Evolutionary conservation across 1,140 invertebrate genomes (phyloP).

Genomic region (Muscidifurax raptorellus): DNA sequence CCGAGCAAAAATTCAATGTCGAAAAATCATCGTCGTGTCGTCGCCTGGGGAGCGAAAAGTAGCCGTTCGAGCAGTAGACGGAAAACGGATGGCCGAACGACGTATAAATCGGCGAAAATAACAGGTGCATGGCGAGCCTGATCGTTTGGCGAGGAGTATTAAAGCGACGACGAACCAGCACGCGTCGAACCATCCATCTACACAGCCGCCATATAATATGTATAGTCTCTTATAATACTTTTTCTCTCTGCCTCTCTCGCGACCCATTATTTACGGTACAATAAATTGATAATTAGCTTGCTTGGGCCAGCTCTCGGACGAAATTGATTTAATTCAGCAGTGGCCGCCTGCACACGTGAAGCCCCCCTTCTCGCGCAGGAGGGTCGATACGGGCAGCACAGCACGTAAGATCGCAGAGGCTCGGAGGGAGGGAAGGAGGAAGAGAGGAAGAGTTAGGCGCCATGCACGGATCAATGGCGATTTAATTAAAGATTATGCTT

Average conservation of each 20-base stretch:
- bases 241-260: neutral
- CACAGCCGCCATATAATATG: neutral
- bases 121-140: neutral
- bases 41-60: neutral
- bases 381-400: neutral
- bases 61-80: neutral
- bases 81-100: neutral
- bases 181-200: neutral
- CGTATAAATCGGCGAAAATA: constrained; percentile 15
- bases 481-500: constrained; percentile 72
- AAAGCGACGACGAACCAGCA: neutral
- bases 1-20: constrained; percentile 15
- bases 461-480: constrained; percentile 67
- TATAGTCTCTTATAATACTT: neutral
- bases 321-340: constrained; percentile 64
- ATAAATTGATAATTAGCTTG: constrained; percentile 69
- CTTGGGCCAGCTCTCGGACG: constrained; percentile 8
- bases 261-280: constrained; percentile 60
- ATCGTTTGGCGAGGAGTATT: neutral
- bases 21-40: neutral
- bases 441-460: neutral
- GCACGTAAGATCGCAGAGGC: constrained; percentile 5
- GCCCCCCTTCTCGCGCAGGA: neutral
- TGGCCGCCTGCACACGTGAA: neutral
- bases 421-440: neutral